Percentiles rank a stretch among this genome's conserved stretches.
phyloP scores from a whole-genome alignment of 2,888 invertebrate species.

The Camptogramma bilineatum region DNA sequence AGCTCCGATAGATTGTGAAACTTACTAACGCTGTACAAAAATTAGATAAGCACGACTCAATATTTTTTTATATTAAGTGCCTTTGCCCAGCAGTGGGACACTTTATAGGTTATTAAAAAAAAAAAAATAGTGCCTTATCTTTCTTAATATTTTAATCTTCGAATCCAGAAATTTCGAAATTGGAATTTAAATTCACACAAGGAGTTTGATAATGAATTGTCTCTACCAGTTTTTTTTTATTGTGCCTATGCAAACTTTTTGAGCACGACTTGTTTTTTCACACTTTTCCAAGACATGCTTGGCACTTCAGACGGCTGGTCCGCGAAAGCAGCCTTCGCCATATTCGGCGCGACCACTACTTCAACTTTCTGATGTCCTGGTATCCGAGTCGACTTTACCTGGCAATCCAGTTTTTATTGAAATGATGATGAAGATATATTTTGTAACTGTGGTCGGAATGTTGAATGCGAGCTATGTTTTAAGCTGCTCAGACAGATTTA shows the following conservation, averaged over 20 bases:
- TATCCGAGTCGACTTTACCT: slow-evolving; percentile 47
- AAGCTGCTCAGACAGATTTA: slow-evolving; percentile 10
- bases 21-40: slow-evolving; percentile 4
- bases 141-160: too few species aligned
- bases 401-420: slow-evolving; percentile 38
- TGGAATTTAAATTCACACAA: too few species aligned
- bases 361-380: slow-evolving; percentile 70
- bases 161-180: background rate
- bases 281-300: slow-evolving; percentile 39
- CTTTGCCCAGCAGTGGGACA: too few species aligned
- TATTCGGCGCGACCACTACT: slow-evolving; percentile 55
- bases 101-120: too few species aligned
- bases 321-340: slow-evolving; percentile 64
- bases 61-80: background rate
- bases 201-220: background rate
- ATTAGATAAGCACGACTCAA: background rate
- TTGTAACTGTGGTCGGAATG: slow-evolving; percentile 33
- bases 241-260: background rate
- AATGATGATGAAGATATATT: slow-evolving; percentile 31
- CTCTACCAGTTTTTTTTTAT: background rate
- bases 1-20: slow-evolving; percentile 4
- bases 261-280: slow-evolving; percentile 8
- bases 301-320: slow-evolving; percentile 47
- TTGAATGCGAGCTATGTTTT: slow-evolving; percentile 8
- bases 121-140: too few species aligned